Evolutionary conservation across 2,797 vertebrate species (phyloP).

Genomic region (Onychomys leucogaster): DNA sequence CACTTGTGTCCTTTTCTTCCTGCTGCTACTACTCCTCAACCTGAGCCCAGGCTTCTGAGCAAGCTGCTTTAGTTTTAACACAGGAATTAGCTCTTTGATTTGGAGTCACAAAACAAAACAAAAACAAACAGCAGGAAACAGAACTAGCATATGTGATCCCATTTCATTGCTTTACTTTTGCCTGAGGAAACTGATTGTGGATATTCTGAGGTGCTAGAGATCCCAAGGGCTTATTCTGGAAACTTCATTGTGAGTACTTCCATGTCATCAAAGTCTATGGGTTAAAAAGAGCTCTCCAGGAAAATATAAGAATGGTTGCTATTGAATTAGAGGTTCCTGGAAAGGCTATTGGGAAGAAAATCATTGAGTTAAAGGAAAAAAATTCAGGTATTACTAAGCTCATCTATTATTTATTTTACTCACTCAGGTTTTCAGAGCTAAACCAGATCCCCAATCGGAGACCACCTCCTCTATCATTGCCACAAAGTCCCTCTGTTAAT

Average conservation of each 20-base stretch:
- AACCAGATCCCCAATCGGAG: background rate
- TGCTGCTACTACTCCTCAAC: background rate
- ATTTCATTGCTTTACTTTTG: background rate
- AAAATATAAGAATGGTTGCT: no score
- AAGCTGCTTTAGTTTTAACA: background rate
- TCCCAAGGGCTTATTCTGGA: background rate
- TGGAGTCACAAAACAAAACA: background rate
- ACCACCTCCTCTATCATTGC: background rate
- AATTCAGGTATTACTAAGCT: background rate
- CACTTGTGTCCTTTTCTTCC: background rate
- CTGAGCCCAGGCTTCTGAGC: background rate
- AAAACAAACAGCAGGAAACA: background rate
- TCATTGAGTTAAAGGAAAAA: background rate
- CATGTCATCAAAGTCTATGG: background rate
- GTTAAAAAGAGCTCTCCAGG: background rate
- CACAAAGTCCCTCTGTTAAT: background rate
- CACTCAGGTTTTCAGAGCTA: background rate
- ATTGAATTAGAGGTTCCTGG: background rate
- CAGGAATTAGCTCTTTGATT: background rate
- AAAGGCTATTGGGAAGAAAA: background rate
- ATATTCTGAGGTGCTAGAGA: background rate
- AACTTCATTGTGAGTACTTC: no score
- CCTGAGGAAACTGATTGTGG: background rate
- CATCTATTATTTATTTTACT: background rate
- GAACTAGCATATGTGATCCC: rapidly evolving